These are phyloP conservation scores for Parascotia fuliginaria DNA, from an alignment of 2,888 invertebrate species.

Conservation along the genomic window DNA sequence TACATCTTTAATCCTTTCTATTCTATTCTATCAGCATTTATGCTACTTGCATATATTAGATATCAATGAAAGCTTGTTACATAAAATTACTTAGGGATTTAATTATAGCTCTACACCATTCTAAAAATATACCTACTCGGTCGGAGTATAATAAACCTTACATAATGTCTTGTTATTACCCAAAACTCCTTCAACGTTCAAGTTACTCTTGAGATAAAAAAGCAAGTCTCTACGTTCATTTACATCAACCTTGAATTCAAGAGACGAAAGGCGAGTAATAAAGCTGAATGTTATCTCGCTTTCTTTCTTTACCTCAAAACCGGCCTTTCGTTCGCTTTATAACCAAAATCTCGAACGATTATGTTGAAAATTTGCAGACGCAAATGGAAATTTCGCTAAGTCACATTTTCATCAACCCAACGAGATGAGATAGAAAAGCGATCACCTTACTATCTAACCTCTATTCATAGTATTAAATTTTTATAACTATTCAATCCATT, in stretches of 20 bases:
- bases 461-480: constrained; percentile 14
- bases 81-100: no score
- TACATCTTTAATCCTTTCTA: no score
- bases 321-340: constrained; percentile 45
- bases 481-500: constrained; percentile 12
- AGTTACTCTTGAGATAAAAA: constrained; percentile 55
- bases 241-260: constrained; percentile 65
- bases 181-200: constrained; percentile 37
- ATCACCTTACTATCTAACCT: constrained; percentile 39
- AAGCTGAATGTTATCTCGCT: constrained; percentile 74
- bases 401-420: constrained; percentile 45
- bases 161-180: constrained; percentile 32
- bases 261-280: constrained; percentile 66
- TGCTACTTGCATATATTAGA: no score
- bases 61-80: no score
- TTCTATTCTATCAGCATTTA: no score
- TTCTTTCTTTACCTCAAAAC: constrained; percentile 58
- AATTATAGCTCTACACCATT: no score
- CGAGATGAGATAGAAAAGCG: constrained; percentile 39
- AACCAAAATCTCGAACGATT: constrained; percentile 55
- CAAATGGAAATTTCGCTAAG: constrained; percentile 52
- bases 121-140: constrained; percentile 2
- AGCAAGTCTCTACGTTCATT: constrained; percentile 49
- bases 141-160: constrained; percentile 18
- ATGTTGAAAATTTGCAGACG: constrained; percentile 48